Evolutionary conservation across 2,888 invertebrate genomes (phyloP), one percentile per base, ranked within the genome.

Genomic region (Pollenia angustigena): DNA sequence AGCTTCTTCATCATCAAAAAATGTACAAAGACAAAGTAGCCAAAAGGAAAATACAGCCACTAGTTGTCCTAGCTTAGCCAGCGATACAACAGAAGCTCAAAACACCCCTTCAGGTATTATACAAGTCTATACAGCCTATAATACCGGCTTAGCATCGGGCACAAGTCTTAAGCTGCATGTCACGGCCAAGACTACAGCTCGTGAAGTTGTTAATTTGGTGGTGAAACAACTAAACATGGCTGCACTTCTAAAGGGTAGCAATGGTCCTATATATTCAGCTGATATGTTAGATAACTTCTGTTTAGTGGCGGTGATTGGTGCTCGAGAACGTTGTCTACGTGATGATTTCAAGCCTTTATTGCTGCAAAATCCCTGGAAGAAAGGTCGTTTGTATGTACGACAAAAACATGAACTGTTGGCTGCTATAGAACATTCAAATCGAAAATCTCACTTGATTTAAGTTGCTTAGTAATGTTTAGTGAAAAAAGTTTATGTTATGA

Each of bases 171-270:
- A 98, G 90, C 94, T 99, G 4, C 98, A 98, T 93, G 98, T 99
- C 0, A 98, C 98, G 0, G 96, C 97, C 0, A 95, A 97, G 89
- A 99, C 99, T 0, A 97, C 98, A 0, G 98, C 99, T 0, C 95
- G 98, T 16, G 99, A 99, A 94, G 98, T 99, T 76, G 97, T 99
- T 87, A 97, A 98, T 93, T 95, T 99, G 87, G 98, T 99, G 32
- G 97, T 99, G 76, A 97, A 98, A 92, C 99, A 99, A 93, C 95
- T 99, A 60, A 99, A 99, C 92, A 97, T 98, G 96, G 98, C 98
- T 14, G 97, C 97, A 75, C 96, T 97, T 18, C 94, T 97, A 23
- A 98, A 97, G 93, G 96, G 97, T 64, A 97, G 97, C 92, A 95
- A 96, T 58, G 97, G 97, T 0, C 98, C 98, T 0, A 96, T 98